Conservation (phyloP, 2,113 vertebrate species). For the Serinus canaria region DNA sequence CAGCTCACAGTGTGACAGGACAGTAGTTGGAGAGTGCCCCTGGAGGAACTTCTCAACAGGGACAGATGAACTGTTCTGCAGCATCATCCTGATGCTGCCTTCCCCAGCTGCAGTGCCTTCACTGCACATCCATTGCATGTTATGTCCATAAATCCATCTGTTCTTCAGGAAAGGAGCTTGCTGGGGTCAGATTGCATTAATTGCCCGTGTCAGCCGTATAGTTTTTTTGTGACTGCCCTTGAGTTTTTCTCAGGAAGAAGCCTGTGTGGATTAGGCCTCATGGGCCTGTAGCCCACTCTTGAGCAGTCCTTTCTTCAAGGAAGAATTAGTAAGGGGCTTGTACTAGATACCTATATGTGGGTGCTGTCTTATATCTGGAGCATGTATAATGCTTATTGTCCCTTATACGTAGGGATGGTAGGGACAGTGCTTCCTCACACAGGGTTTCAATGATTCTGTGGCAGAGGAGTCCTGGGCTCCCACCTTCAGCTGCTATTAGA, state of each 20-base stretch:
- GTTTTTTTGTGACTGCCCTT: not conserved
- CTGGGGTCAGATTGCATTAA: not conserved
- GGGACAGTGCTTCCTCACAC: not conserved
- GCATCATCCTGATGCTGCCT: not conserved
- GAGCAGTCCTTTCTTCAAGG: not conserved
- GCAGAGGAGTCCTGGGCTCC: not conserved
- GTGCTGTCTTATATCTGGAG: not conserved
- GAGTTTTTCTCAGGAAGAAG: not conserved
- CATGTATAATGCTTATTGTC: not conserved
- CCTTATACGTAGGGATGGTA: not conserved
- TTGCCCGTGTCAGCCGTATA: fast-evolving
- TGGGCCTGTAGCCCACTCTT: not conserved
- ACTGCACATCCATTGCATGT: fast-evolving
- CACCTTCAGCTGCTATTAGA: fast-evolving
- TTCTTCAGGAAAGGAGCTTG: not conserved
- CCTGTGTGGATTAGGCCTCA: fast-evolving
- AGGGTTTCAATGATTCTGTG: not conserved
- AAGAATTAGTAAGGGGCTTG: not conserved
- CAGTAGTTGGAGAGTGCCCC: not conserved
- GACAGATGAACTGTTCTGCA: not conserved
- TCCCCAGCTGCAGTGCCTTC: not conserved
- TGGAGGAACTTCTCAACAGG: not conserved
- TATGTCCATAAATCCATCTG: fast-evolving
- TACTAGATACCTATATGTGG: fast-evolving
- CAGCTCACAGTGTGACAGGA: not conserved